phyloP scores from a whole-genome alignment of 23 tunicate genomes.

The Trididemnum clinides region DNA sequence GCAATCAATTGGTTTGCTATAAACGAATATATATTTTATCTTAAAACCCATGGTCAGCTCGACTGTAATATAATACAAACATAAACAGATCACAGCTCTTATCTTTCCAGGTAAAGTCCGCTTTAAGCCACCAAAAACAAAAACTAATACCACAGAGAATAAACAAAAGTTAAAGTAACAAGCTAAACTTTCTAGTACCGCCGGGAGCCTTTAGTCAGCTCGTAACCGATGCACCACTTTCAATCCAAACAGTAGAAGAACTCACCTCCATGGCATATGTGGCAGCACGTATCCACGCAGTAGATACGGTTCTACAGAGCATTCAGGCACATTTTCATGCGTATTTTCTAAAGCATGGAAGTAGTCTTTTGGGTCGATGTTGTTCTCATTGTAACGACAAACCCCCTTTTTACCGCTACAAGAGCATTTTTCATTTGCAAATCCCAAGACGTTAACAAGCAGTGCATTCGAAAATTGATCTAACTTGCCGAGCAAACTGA shows the following conservation, averaged over 20 bases:
- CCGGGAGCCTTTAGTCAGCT: no score
- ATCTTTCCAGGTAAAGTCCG: background rate
- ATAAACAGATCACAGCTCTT: no score
- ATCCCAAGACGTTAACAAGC: background rate
- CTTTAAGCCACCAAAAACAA: background rate
- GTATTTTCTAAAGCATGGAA: constrained; percentile 31
- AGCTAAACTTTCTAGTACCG: background rate
- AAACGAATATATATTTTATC: no score
- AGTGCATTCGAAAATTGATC: background rate
- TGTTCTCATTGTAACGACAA: background rate
- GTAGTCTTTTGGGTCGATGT: constrained; percentile 3
- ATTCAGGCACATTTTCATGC: constrained; percentile 35
- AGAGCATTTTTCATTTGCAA: background rate
- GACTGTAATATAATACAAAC: no score
- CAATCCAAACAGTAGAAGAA: background rate
- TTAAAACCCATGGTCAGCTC: no score
- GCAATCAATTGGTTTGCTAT: background rate
- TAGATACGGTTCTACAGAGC: constrained; percentile 32
- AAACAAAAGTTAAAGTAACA: background rate
- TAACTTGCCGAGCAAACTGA: background rate
- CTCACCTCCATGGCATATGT: constrained; percentile 55
- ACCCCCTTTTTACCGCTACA: background rate
- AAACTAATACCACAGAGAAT: background rate
- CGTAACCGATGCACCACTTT: no score
- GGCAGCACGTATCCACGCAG: constrained; percentile 57